Percentiles rank a stretch among this genome's conserved stretches.
Conservation (phyloP, 2,113 vertebrate species). For the Pelusios castaneus region DNA sequence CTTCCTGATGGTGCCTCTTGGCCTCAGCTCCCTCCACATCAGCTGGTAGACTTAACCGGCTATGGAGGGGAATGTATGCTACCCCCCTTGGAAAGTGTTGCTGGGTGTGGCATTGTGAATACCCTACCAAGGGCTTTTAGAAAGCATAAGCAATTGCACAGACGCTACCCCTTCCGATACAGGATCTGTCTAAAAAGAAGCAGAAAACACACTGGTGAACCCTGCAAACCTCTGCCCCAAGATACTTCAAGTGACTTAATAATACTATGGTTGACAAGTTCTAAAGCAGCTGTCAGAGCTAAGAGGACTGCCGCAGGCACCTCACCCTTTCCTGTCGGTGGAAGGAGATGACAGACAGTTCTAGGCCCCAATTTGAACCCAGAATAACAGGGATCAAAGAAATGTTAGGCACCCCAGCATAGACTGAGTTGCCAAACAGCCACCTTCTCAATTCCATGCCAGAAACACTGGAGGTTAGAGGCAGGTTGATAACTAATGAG, state of each 20-base stretch:
- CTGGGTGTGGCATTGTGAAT: background rate
- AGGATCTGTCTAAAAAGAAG: background rate
- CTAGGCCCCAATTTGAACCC: background rate
- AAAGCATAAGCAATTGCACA: slow-evolving; percentile 18
- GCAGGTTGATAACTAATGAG: background rate
- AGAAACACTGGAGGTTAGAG: background rate
- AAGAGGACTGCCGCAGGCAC: background rate
- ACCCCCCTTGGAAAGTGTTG: background rate
- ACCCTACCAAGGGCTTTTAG: background rate
- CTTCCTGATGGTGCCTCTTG: rapidly evolving
- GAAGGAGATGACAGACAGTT: background rate
- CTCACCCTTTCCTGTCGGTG: background rate
- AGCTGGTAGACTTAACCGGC: background rate
- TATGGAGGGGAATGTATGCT: background rate
- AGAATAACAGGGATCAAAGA: background rate
- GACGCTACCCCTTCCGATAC: slow-evolving; percentile 22
- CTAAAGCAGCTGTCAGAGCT: background rate
- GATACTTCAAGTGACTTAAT: background rate
- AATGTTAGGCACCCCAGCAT: no score
- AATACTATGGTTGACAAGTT: background rate
- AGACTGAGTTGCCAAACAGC: background rate
- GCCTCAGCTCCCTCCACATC: background rate
- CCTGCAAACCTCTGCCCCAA: background rate
- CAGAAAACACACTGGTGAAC: background rate
- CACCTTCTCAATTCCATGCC: background rate